Percentiles rank a stretch among this genome's conserved stretches.
These are phyloP conservation scores for Pachycephala philippinensis DNA, from an alignment of 2,113 vertebrate genomes.

Conservation along the genomic window DNA sequence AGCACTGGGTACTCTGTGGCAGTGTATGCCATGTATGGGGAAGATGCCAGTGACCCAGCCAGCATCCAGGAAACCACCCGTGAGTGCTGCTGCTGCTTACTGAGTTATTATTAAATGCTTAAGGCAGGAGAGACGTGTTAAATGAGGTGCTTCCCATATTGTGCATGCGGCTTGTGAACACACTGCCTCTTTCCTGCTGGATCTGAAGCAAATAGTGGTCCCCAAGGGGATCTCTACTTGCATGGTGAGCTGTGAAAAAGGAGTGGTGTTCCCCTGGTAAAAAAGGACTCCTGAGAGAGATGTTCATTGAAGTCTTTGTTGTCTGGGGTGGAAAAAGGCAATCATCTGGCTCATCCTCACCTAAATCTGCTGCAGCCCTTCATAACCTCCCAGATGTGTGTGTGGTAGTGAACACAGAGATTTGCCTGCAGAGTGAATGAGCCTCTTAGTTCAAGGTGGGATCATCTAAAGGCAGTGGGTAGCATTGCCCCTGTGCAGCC, in stretches of 20 bases:
- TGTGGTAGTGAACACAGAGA: neutral
- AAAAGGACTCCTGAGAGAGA: neutral
- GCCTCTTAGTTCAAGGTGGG: neutral
- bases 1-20: slow-evolving; percentile 82
- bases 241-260: neutral
- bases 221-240: neutral
- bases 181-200: neutral
- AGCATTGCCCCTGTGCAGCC: neutral
- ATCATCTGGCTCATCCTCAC: neutral
- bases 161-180: neutral
- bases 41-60: slow-evolving; percentile 86
- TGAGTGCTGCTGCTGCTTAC: slow-evolving; percentile 57
- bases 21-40: slow-evolving; percentile 83
- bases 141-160: neutral
- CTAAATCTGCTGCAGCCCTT: neutral
- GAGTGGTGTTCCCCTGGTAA: neutral
- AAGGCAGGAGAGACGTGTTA: neutral
- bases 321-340: neutral
- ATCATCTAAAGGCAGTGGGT: fast-evolving
- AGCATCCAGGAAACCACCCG: slow-evolving; percentile 81
- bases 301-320: neutral
- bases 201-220: neutral
- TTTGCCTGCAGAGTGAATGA: fast-evolving
- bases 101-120: neutral
- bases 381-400: fast-evolving